Evolutionary conservation across 2,797 vertebrate genomes (phyloP).

Genomic region (Chelidonichthys spinosus): DNA sequence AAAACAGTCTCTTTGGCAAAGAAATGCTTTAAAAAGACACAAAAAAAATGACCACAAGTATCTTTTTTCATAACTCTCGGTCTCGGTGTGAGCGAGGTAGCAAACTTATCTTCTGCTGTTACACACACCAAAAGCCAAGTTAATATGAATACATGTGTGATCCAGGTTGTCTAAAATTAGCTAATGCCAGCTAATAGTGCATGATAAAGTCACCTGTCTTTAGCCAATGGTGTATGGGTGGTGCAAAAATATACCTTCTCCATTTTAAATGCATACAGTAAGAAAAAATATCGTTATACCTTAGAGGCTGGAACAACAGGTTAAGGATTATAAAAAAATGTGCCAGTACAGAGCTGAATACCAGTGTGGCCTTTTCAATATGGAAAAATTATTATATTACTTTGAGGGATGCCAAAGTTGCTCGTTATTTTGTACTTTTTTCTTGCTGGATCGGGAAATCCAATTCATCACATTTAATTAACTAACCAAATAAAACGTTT

Average conservation of each 20-base stretch:
- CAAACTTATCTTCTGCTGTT: background rate
- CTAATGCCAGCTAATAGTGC: background rate
- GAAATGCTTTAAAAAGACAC: background rate
- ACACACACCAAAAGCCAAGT: no score
- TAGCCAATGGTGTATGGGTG: background rate
- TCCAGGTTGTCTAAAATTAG: background rate
- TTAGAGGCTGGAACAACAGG: background rate
- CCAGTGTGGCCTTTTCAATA: background rate
- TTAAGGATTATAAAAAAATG: background rate
- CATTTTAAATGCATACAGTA: background rate
- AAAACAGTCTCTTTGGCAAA: background rate
- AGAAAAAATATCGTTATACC: background rate
- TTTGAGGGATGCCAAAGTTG: constrained; percentile 1
- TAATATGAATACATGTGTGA: background rate
- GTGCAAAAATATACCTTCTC: background rate
- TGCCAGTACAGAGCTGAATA: background rate
- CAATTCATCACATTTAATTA: constrained; percentile 8
- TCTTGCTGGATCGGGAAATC: background rate
- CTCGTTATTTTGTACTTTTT: background rate
- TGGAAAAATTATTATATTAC: background rate
- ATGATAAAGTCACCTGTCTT: background rate
- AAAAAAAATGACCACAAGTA: no score
- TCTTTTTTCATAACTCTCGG: no score
- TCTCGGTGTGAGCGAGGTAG: background rate
- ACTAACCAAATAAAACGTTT: background rate